A percentile compares a stretch with the other conserved stretches of the same genome.
phyloP scores from a whole-genome alignment of 2,113 vertebrate species.

The Podarcis raffonei region DNA sequence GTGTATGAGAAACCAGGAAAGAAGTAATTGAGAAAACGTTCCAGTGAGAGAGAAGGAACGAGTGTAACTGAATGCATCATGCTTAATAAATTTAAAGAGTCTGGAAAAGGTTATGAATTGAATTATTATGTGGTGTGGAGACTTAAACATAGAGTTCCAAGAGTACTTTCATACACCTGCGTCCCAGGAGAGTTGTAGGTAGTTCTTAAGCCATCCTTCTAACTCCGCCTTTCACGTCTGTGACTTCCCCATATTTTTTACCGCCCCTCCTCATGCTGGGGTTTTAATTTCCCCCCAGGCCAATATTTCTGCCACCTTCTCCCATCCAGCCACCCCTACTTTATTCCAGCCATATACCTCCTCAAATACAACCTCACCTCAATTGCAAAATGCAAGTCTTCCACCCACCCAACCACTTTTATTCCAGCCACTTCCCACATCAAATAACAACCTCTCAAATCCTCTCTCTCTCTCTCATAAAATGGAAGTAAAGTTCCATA shows the following conservation, averaged over 20 bases:
- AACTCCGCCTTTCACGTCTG: background rate
- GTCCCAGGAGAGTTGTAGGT: slow-evolving; percentile 14
- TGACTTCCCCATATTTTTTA: slow-evolving; percentile 1
- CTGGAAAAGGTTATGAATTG: slow-evolving; percentile 12
- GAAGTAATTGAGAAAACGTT: background rate
- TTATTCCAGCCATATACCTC: too few species aligned
- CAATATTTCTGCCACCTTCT: slow-evolving; percentile 10
- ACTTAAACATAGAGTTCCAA: background rate
- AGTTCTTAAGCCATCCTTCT: slow-evolving; percentile 4
- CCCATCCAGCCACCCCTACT: background rate
- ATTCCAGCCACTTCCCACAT: background rate
- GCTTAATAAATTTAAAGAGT: slow-evolving; percentile 1
- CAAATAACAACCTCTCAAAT: background rate
- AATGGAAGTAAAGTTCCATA: background rate
- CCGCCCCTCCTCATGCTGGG: background rate
- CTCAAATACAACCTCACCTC: background rate
- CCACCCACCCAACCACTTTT: background rate
- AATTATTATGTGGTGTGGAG: background rate
- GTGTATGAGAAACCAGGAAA: background rate
- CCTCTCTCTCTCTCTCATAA: background rate
- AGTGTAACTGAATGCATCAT: background rate
- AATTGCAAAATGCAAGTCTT: too few species aligned
- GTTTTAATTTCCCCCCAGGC: slow-evolving; percentile 8
- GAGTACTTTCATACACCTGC: background rate
- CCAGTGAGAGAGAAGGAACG: background rate